Evolutionary conservation across 2,888 invertebrate species (phyloP).

Genomic region (Melipona bicolor): DNA sequence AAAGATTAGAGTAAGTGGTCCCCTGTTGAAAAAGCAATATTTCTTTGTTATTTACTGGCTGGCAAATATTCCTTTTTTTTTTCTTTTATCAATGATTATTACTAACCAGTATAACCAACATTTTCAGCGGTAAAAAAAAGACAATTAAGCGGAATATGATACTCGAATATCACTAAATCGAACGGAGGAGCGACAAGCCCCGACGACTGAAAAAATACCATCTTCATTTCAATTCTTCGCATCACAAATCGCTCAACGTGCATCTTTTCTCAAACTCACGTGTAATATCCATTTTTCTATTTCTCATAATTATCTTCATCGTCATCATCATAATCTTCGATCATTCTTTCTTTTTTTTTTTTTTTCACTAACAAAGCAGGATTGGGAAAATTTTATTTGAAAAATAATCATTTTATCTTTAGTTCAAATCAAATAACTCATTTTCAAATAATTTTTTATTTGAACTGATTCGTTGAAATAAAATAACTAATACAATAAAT

Average conservation of each 20-base stretch:
- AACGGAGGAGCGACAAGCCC: conserved; percentile 41
- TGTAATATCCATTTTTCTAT: conserved; percentile 48
- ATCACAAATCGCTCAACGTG: conserved; percentile 37
- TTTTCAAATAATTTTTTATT: too few species aligned
- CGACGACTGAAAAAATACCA: conserved; percentile 4
- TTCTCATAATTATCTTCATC: background rate
- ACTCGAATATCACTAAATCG: conserved; percentile 41
- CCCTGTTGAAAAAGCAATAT: conserved; percentile 76
- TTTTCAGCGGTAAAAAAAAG: conserved; percentile 27
- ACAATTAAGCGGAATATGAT: conserved; percentile 24
- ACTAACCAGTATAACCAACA: conserved; percentile 65
- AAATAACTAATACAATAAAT: too few species aligned
- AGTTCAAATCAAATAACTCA: too few species aligned
- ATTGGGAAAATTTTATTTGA: too few species aligned
- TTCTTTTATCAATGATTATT: conserved; percentile 34
- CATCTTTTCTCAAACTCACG: conserved; percentile 21
- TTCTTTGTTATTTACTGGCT: conserved; percentile 69
- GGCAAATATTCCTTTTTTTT: conserved; percentile 68
- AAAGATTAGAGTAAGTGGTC: conserved; percentile 95
- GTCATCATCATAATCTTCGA: background rate
- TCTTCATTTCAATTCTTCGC: conserved; percentile 16
- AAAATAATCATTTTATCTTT: too few species aligned
- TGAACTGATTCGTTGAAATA: too few species aligned
- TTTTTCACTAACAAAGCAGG: too few species aligned
- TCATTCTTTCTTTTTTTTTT: background rate